Conservation (phyloP, 1,140 invertebrate genomes). For the Listronotus bonariensis region DNA sequence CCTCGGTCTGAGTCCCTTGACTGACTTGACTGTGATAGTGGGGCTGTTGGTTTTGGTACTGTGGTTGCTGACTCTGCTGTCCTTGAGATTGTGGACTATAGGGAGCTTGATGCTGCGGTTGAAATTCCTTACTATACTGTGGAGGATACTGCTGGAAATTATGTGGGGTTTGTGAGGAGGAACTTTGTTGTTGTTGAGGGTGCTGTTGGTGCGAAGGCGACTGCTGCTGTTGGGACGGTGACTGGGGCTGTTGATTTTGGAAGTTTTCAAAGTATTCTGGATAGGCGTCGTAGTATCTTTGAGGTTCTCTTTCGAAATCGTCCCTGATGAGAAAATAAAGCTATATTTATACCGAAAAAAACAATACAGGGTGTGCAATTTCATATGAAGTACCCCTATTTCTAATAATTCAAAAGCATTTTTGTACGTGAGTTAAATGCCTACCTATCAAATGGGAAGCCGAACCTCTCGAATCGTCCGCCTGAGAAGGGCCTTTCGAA, state of each 20-base stretch:
- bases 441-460: slow-evolving; percentile 62
- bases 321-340: slow-evolving; percentile 14
- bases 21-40: slow-evolving; percentile 12
- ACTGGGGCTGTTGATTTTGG: slow-evolving; percentile 47
- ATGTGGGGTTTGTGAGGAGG: slow-evolving; percentile 21
- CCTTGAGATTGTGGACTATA: too few species aligned
- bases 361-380: too few species aligned
- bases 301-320: slow-evolving; percentile 39
- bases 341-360: neutral
- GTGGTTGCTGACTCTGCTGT: slow-evolving; percentile 2
- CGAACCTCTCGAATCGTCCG: slow-evolving; percentile 56
- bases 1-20: slow-evolving; percentile 25
- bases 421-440: too few species aligned
- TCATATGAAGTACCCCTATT: too few species aligned
- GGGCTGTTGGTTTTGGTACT: slow-evolving; percentile 9
- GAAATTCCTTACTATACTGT: slow-evolving; percentile 17
- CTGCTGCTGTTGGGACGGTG: slow-evolving; percentile 6
- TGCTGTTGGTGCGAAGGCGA: slow-evolving; percentile 19
- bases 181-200: slow-evolving; percentile 19
- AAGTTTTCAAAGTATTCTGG: slow-evolving; percentile 37
- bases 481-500: slow-evolving; percentile 51
- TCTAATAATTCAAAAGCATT: too few species aligned
- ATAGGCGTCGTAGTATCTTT: slow-evolving; percentile 20
- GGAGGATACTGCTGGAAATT: slow-evolving; percentile 38
- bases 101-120: slow-evolving; percentile 17